A percentile compares a stretch with the other conserved stretches of the same genome.
phyloP scores from a whole-genome alignment of 2,797 vertebrate genomes.

The Huso huso region DNA sequence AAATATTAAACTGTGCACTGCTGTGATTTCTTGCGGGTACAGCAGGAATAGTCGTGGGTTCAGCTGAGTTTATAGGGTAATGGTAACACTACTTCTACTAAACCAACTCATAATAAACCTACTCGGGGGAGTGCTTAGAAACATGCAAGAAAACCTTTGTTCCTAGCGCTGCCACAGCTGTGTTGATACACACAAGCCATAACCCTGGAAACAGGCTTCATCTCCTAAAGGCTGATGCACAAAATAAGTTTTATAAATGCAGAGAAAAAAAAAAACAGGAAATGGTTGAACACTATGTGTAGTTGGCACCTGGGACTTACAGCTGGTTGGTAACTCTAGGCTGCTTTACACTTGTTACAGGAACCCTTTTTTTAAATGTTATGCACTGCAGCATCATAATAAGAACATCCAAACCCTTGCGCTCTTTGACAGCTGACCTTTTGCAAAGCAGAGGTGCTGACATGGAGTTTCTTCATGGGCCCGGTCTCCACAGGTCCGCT shows the following conservation, averaged over 20 bases:
- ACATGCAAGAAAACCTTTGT: neutral
- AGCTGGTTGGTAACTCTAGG: no score
- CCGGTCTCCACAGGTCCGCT: slow-evolving; percentile 86
- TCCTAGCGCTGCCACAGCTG: neutral
- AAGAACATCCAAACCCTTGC: no score
- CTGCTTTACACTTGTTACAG: no score
- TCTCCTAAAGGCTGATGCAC: no score
- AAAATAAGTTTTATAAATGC: no score
- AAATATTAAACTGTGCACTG: no score
- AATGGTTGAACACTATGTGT: neutral
- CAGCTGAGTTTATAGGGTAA: neutral
- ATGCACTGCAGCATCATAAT: no score
- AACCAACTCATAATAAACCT: neutral
- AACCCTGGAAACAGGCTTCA: neutral
- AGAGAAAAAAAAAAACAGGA: neutral
- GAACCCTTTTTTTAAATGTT: no score
- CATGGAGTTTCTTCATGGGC: slow-evolving; percentile 95
- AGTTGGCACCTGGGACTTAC: no score
- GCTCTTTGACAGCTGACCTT: slow-evolving; percentile 58
- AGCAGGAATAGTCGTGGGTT: no score
- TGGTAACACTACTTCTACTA: neutral
- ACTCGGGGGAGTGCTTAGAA: neutral
- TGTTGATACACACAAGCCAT: neutral
- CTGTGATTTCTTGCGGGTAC: no score
- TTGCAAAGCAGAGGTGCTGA: slow-evolving; percentile 96